Conservation (phyloP, 2,888 invertebrate genomes). For the Drosophila leonis region DNA sequence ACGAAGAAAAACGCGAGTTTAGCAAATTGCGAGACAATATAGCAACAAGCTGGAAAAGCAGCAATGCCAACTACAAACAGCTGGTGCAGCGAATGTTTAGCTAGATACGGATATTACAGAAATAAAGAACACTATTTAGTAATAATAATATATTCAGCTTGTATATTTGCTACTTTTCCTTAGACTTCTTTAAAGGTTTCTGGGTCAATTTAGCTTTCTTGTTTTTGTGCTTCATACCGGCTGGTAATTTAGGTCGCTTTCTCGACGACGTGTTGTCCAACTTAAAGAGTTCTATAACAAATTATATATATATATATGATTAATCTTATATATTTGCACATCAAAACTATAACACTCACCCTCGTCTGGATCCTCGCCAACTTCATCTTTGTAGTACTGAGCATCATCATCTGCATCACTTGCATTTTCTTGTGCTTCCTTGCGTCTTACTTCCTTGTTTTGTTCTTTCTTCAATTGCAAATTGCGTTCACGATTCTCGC, state of each 20-base stretch:
- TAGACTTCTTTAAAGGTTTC: slow-evolving; percentile 21
- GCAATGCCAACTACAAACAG: slow-evolving; percentile 87
- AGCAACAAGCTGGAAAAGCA: slow-evolving; percentile 87
- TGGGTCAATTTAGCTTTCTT: slow-evolving; percentile 66
- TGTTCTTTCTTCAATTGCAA: slow-evolving; percentile 88
- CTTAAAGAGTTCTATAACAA: slow-evolving; percentile 79
- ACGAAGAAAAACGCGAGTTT: slow-evolving; percentile 89
- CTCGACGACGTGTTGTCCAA: slow-evolving; percentile 61
- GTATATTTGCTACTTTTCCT: slow-evolving; percentile 48
- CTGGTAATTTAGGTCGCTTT: slow-evolving; percentile 73
- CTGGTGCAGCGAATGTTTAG: slow-evolving; percentile 87
- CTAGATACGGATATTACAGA: slow-evolving; percentile 22
- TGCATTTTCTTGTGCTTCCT: slow-evolving; percentile 84
- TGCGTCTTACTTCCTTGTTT: slow-evolving; percentile 55
- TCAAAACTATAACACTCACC: slow-evolving; percentile 81
- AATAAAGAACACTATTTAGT: slow-evolving; percentile 23
- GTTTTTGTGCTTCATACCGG: slow-evolving; percentile 74
- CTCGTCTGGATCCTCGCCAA: slow-evolving; percentile 94
- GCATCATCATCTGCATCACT: slow-evolving; percentile 90
- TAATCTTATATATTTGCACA: neutral
- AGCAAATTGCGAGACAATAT: slow-evolving; percentile 87
- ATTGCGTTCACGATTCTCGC: slow-evolving; percentile 77
- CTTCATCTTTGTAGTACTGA: slow-evolving; percentile 94
- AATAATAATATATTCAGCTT: slow-evolving; percentile 36
- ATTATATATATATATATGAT: neutral